phyloP scores from a whole-genome alignment of 2,797 vertebrate species.

The Chaunax sp. region DNA sequence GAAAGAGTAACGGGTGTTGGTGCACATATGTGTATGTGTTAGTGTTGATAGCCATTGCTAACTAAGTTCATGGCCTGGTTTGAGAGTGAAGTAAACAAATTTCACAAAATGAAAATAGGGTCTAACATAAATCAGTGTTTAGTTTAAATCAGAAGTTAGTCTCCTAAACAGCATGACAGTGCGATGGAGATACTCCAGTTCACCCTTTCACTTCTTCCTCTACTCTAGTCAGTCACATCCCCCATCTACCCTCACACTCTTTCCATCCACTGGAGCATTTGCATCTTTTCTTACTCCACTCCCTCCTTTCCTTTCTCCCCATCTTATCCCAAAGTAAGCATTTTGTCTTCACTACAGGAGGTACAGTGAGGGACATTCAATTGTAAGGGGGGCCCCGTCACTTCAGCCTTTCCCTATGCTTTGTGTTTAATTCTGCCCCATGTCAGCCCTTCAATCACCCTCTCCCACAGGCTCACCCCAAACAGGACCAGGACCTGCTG shows the following conservation, averaged over 20 bases:
- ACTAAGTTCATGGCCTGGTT: too few species aligned
- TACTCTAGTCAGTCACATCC: slow-evolving; percentile 6
- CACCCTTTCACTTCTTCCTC: neutral
- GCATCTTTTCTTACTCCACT: slow-evolving; percentile 1
- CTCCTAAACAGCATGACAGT: neutral
- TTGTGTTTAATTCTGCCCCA: slow-evolving; percentile 41
- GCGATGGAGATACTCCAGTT: neutral
- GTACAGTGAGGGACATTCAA: slow-evolving; percentile 47
- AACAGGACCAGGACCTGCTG: slow-evolving; percentile 65
- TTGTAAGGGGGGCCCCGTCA: slow-evolving; percentile 6
- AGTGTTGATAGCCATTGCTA: too few species aligned
- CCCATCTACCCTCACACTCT: slow-evolving; percentile 17
- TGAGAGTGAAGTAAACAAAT: neutral
- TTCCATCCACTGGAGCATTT: slow-evolving; percentile 14
- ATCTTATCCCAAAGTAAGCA: slow-evolving; percentile 29
- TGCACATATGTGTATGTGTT: too few species aligned
- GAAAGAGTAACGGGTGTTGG: too few species aligned
- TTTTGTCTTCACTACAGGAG: slow-evolving; percentile 56
- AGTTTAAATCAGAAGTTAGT: slow-evolving; percentile 7
- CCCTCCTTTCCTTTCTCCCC: neutral
- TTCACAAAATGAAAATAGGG: neutral
- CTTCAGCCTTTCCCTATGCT: slow-evolving; percentile 5
- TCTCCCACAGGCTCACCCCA: slow-evolving; percentile 41
- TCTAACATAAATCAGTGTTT: neutral
- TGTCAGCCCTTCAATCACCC: slow-evolving; percentile 57